Conservation (phyloP, 2,797 vertebrate species). For the Enteromius anoplus region DNA sequence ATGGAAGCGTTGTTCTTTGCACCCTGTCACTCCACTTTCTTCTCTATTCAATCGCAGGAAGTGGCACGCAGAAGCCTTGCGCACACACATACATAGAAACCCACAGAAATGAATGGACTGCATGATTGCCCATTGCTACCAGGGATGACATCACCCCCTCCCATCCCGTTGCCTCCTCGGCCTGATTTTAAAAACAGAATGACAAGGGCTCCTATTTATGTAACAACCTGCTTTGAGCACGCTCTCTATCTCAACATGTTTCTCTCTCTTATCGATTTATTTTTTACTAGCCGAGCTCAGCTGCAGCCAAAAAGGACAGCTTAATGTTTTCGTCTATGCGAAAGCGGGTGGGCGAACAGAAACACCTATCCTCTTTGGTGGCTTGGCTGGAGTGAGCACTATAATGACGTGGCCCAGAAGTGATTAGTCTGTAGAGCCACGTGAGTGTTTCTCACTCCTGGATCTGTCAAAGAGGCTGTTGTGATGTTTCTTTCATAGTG, state of each 20-base stretch:
- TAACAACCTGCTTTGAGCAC: constrained; percentile 51
- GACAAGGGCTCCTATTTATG: constrained; percentile 52
- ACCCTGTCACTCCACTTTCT: constrained; percentile 62
- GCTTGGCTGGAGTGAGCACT: constrained; percentile 10
- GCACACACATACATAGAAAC: constrained; percentile 45
- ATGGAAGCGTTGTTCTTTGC: constrained; percentile 64
- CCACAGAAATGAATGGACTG: constrained; percentile 50
- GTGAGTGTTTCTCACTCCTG: constrained; percentile 26
- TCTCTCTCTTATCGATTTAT: constrained; percentile 6
- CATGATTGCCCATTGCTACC: constrained; percentile 54
- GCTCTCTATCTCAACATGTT: constrained; percentile 8
- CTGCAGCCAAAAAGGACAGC: constrained; percentile 21
- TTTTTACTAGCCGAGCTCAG: neutral
- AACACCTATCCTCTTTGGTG: constrained; percentile 5
- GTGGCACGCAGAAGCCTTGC: constrained; percentile 59
- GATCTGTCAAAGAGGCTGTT: neutral
- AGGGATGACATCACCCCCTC: constrained; percentile 66
- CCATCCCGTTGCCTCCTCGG: constrained; percentile 33
- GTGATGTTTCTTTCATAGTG: neutral
- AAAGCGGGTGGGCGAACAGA: constrained; percentile 1
- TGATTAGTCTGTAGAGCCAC: constrained; percentile 9
- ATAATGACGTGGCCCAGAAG: constrained; percentile 24
- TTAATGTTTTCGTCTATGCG: constrained; percentile 35
- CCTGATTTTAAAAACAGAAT: constrained; percentile 32
- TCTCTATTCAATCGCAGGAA: constrained; percentile 74